These are phyloP conservation scores for Trachythela sp. DNA, from an alignment of 64 coral and sea anemone species.

Conservation along the genomic window DNA sequence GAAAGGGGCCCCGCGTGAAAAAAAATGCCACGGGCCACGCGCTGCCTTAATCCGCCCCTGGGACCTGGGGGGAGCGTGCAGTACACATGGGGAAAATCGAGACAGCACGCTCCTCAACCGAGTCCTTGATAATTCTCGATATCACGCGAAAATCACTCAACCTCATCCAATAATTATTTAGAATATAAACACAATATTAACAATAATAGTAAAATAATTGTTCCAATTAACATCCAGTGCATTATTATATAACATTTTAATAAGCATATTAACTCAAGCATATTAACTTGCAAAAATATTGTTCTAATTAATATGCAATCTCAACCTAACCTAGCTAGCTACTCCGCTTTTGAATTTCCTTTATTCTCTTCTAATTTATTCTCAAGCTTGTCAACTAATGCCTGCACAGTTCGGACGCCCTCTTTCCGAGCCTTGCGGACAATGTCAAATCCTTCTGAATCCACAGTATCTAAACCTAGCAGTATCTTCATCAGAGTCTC, in stretches of 20 bases:
- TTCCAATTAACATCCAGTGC: too few relatives aligned
- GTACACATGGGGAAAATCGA: too few relatives aligned
- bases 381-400: slow-evolving; percentile 32
- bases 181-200: too few relatives aligned
- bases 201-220: not conserved
- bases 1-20: too few relatives aligned
- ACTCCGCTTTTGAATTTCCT: not conserved
- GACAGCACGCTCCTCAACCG: too few relatives aligned
- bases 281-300: not conserved
- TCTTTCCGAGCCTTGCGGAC: slow-evolving; percentile 50
- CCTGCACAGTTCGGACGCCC: slow-evolving; percentile 39
- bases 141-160: too few relatives aligned
- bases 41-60: too few relatives aligned
- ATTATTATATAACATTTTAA: not conserved
- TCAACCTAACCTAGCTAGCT: too few relatives aligned
- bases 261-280: not conserved
- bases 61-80: too few relatives aligned
- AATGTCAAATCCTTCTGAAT: slow-evolving; percentile 34
- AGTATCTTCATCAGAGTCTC: slow-evolving; percentile 51
- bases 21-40: too few relatives aligned
- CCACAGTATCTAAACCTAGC: slow-evolving; percentile 54
- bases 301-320: not conserved
- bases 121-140: too few relatives aligned
- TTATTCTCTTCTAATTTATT: slow-evolving; percentile 14
- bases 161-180: too few relatives aligned